Base-by-base conservation (phyloP, 1,140 invertebrate species). In the Drosophila pruinosa region DNA sequence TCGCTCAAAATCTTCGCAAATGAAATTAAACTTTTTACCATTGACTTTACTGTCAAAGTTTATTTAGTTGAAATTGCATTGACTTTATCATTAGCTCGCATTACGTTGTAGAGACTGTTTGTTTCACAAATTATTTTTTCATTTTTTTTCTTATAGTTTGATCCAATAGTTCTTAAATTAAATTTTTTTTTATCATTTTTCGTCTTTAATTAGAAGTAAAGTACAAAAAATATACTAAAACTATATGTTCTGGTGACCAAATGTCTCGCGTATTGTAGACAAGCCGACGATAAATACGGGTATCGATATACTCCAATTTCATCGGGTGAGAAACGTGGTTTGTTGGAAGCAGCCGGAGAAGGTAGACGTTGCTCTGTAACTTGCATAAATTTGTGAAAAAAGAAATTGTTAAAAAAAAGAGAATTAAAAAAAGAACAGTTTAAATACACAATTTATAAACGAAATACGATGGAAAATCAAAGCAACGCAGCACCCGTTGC, bases 391-490 rank as follows among this genome's bases (percentile, higher is more conserved):
- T 80, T 65, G 82, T 76, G 78, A 86, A 63, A 72, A 77, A 74
- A 58, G 41, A 82, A 88, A 88, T 73, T 75, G 62, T 75, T 78
- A 41, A 61, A 78, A 38, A 54, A 65, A 63, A 72, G 19, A 53
- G 64, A 75, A 52, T 6, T 57, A 53, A 61, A 17, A n/a, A 21
- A 67, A 53, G 82, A 69, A 78, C 77, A 74, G 72, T 75, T 83
- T 71, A 61, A 75, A 56, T 76, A 88, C 82, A 81, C 82, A 88
- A 64, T 67, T 78, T 81, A 72, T 76, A 65, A 82, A 69, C 47
- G 76, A 80, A 79, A 81, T 50, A 82, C 78, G 67, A 90, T 90
- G 89, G 89, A 90, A 83, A 88, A 88, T 78, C 75, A 86, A 90
- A 89, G 79, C 80, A 90, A 89, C 85, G 78, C 74, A 86, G 77